phyloP scores from a whole-genome alignment of 2,113 vertebrate genomes.

The Toxostoma redivivum region DNA sequence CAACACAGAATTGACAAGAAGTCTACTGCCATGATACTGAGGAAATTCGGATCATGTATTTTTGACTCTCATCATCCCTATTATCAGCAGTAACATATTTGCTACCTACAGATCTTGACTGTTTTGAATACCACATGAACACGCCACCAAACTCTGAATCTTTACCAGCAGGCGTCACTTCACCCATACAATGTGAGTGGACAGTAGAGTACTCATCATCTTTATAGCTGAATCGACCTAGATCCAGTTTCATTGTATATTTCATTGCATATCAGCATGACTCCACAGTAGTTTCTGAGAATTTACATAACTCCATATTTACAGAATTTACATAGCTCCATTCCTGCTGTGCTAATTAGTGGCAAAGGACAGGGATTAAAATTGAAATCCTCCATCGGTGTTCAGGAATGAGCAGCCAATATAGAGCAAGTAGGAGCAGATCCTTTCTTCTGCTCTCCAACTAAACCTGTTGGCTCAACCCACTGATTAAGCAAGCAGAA shows the following conservation, averaged over 20 bases:
- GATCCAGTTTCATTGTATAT: not conserved
- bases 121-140: not conserved
- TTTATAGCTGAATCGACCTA: not conserved
- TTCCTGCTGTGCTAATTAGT: not conserved
- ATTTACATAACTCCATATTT: not conserved
- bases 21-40: not conserved
- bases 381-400: not conserved
- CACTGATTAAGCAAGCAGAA: not conserved
- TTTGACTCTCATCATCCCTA: not conserved
- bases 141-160: not conserved
- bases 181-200: not conserved
- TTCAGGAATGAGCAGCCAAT: not conserved
- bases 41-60: not conserved
- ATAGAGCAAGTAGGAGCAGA: accelerated
- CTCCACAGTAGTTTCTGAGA: accelerated
- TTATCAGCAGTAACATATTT: not conserved
- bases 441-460: not conserved
- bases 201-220: not conserved
- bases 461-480: not conserved
- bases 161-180: not conserved
- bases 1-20: not conserved
- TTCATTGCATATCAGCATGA: accelerated
- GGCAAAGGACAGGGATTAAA: not conserved
- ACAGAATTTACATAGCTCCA: not conserved
- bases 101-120: not conserved